phyloP scores from a whole-genome alignment of 2,888 invertebrate species.

The Drosophila dives region DNA sequence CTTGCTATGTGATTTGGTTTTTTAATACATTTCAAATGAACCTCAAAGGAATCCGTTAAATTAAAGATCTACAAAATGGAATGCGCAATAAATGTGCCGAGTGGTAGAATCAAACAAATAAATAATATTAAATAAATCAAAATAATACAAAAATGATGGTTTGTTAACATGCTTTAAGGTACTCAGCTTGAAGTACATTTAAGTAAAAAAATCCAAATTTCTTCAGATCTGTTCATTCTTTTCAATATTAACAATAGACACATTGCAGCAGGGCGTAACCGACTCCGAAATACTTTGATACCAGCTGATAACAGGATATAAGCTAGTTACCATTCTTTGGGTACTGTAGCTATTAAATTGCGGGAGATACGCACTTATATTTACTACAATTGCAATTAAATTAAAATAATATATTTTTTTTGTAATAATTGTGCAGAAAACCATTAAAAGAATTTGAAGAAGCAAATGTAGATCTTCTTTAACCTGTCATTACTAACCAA shows the following conservation, averaged over 20 bases:
- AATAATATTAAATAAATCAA: constrained; percentile 8
- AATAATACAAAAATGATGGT: constrained; percentile 6
- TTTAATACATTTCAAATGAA: constrained; percentile 75
- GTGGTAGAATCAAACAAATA: constrained; percentile 22
- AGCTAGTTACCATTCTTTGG: too few relatives aligned
- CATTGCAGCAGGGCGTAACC: too few relatives aligned
- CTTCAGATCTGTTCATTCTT: background rate
- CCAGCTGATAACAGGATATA: too few relatives aligned
- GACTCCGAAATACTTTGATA: too few relatives aligned
- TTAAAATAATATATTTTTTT: too few relatives aligned
- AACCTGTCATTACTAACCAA: background rate
- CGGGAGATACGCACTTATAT: too few relatives aligned
- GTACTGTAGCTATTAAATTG: too few relatives aligned
- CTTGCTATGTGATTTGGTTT: constrained; percentile 33
- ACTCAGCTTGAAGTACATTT: background rate
- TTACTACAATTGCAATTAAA: too few relatives aligned
- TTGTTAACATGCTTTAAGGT: background rate
- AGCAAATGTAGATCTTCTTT: background rate
- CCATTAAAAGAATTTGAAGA: background rate
- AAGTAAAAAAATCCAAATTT: background rate
- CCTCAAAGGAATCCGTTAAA: constrained; percentile 43
- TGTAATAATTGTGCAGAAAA: too few relatives aligned
- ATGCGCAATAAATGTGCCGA: constrained; percentile 42
- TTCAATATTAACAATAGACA: background rate
- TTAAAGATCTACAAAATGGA: constrained; percentile 44